These are phyloP conservation scores for Drosophila repleta DNA, from an alignment of 1,140 invertebrate species.

Conservation along the genomic window DNA sequence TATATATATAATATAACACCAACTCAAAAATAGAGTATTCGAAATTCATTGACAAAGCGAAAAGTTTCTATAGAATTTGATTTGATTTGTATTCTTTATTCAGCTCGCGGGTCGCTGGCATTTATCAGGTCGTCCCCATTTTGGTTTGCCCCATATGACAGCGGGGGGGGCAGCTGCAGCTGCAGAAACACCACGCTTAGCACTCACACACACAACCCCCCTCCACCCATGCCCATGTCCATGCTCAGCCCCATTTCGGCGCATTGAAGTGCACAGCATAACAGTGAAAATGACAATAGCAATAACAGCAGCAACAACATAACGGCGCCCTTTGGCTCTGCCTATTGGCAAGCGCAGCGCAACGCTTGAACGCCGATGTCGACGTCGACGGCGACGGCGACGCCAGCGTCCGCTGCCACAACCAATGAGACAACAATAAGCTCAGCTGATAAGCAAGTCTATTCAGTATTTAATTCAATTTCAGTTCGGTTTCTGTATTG, in stretches of 20 bases:
- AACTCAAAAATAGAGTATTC: slow-evolving; percentile 4
- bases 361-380: slow-evolving; percentile 43
- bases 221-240: background rate
- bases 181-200: slow-evolving; percentile 7
- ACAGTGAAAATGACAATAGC: slow-evolving; percentile 19
- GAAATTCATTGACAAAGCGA: background rate
- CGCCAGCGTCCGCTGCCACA: slow-evolving; percentile 6
- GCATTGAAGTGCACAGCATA: slow-evolving; percentile 20
- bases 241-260: background rate
- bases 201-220: no score
- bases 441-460: slow-evolving; percentile 49
- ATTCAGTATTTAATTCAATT: slow-evolving; percentile 56
- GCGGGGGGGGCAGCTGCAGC: slow-evolving; percentile 44
- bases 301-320: slow-evolving; percentile 10
- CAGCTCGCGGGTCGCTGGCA: background rate
- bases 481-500: slow-evolving; percentile 54
- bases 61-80: background rate
- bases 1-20: no score
- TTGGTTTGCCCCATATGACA: slow-evolving; percentile 45
- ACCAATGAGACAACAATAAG: slow-evolving; percentile 30
- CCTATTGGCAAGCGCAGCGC: slow-evolving; percentile 20
- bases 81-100: slow-evolving; percentile 22
- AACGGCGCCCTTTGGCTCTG: slow-evolving; percentile 31
- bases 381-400: slow-evolving; percentile 10
- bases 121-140: slow-evolving; percentile 55